These are phyloP conservation scores for Pseudotriccus pelzelni DNA, from an alignment of 2,797 vertebrate genomes.

Conservation along the genomic window DNA sequence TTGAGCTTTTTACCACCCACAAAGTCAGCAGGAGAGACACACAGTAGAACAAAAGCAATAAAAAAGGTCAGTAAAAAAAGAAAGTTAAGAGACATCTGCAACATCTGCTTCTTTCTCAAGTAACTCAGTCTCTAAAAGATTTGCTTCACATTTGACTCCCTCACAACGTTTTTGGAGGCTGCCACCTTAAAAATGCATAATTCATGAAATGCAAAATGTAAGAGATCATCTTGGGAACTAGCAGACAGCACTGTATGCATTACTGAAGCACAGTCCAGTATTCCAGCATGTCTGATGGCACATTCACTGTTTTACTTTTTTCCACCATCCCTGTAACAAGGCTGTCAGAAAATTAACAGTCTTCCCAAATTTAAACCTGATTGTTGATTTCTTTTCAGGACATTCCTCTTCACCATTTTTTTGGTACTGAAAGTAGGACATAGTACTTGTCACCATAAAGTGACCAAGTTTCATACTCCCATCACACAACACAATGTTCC, in stretches of 20 bases:
- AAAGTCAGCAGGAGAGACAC: not conserved
- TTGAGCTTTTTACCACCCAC: not conserved
- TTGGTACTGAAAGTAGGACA: not conserved
- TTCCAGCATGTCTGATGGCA: not conserved
- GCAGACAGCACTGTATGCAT: not conserved
- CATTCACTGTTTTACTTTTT: not conserved
- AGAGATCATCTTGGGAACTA: not conserved
- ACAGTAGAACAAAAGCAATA: not conserved
- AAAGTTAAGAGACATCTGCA: not conserved
- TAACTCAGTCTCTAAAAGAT: not conserved
- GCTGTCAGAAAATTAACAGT: not conserved
- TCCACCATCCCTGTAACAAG: not conserved
- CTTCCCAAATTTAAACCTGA: not conserved
- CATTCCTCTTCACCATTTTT: not conserved
- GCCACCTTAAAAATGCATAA: rapidly evolving
- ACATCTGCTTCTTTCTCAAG: not conserved
- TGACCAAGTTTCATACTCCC: not conserved
- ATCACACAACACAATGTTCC: not conserved
- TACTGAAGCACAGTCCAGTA: not conserved
- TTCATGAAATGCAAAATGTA: not conserved
- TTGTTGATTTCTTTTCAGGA: not conserved
- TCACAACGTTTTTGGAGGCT: not conserved
- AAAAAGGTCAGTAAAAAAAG: not conserved
- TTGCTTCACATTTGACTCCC: not conserved
- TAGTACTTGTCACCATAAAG: not conserved